phyloP scores from a whole-genome alignment of 2,113 vertebrate genomes.

The Mola mola region DNA sequence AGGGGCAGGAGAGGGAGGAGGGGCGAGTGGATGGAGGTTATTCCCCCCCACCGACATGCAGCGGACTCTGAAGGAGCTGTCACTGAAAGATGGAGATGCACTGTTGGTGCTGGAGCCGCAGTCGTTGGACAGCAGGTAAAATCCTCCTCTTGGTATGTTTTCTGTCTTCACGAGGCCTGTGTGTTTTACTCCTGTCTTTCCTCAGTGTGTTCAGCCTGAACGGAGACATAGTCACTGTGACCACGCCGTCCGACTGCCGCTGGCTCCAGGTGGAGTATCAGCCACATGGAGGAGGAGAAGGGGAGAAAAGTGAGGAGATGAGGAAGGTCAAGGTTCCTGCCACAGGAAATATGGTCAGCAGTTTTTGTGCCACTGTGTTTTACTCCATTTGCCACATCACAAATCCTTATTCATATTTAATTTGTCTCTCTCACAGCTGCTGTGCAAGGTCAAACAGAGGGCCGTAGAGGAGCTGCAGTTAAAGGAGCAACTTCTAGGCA shows the following conservation, averaged over 20 bases:
- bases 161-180: neutral
- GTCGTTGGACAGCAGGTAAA: conserved; percentile 84
- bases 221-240: conserved; percentile 81
- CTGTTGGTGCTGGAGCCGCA: conserved; percentile 85
- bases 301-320: conserved; percentile 64
- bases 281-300: conserved; percentile 49
- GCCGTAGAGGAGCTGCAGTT: conserved; percentile 87
- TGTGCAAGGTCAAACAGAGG: conserved; percentile 89
- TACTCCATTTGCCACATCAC: neutral
- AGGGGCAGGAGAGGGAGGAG: conserved; percentile 66
- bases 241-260: conserved; percentile 83
- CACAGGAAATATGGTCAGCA: conserved; percentile 85
- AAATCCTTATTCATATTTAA: neutral
- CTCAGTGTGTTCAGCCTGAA: conserved; percentile 76
- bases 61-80: conserved; percentile 85
- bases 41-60: conserved; percentile 82
- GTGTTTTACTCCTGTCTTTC: neutral
- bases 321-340: conserved; percentile 84
- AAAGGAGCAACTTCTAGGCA: conserved; percentile 81
- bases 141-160: neutral
- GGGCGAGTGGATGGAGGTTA: conserved; percentile 85
- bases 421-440: conserved; percentile 77
- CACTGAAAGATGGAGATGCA: conserved; percentile 86
- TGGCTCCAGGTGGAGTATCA: conserved; percentile 91
- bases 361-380: conserved; percentile 21